phyloP scores from a whole-genome alignment of 1,140 invertebrate genomes.

The Luehdorfia chinensis region DNA sequence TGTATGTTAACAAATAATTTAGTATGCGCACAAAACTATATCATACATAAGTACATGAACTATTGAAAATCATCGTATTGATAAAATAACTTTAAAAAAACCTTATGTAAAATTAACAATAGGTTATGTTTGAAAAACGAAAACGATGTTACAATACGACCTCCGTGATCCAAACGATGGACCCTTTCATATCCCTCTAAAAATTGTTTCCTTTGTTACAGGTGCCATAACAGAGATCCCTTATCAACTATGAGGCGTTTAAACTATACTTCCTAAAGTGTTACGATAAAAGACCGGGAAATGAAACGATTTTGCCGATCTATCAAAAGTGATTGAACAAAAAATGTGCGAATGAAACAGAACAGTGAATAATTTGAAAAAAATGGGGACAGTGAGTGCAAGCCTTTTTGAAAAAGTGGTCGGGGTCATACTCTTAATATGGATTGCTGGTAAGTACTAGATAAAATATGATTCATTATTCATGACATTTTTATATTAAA shows the following conservation, averaged over 20 bases:
- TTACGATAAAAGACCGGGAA: constrained; percentile 1
- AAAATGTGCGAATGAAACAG: constrained; percentile 32
- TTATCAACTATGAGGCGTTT: constrained; percentile 13
- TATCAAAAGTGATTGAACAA: constrained; percentile 28
- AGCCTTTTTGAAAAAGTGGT: constrained; percentile 28
- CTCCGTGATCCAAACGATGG: constrained; percentile 1
- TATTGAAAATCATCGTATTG: too few species aligned
- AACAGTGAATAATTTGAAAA: constrained; percentile 15
- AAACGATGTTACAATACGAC: constrained; percentile 7
- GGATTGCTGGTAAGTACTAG: constrained; percentile 47
- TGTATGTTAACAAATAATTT: too few species aligned
- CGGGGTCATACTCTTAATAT: constrained; percentile 33
- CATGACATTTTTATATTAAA: too few species aligned
- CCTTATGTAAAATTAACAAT: too few species aligned
- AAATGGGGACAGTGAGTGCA: constrained; percentile 34
- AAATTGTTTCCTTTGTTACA: constrained; percentile 45
- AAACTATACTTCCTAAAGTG: constrained; percentile 13
- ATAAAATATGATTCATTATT: too few species aligned
- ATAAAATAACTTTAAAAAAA: too few species aligned
- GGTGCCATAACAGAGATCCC: constrained; percentile 26
- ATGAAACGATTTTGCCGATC: constrained; percentile 9
- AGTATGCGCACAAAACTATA: too few species aligned
- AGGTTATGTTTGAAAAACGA: constrained; percentile 3
- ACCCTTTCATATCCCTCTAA: constrained; percentile 13
- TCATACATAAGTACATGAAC: too few species aligned